phyloP scores from a whole-genome alignment of 2,797 vertebrate genomes.

The Ibycter americanus region DNA sequence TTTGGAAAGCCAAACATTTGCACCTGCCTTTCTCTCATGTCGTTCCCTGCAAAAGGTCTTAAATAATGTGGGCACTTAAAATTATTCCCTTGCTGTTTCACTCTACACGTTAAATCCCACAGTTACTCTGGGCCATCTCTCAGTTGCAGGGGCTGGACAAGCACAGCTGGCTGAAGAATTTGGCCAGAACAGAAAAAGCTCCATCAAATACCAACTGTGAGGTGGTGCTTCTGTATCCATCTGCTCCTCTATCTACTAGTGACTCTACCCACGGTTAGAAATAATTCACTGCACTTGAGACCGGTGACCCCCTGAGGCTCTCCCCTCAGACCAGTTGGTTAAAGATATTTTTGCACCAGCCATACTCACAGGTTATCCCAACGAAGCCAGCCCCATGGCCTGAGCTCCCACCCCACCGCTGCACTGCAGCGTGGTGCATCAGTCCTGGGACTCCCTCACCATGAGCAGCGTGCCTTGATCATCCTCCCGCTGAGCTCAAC shows the following conservation, averaged over 20 bases:
- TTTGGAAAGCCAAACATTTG: neutral
- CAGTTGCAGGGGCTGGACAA: neutral
- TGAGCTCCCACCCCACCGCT: neutral
- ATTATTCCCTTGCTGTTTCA: neutral
- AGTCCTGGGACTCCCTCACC: neutral
- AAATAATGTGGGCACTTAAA: neutral
- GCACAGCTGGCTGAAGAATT: neutral
- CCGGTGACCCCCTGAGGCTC: neutral
- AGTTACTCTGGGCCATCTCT: neutral
- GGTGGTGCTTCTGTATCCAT: neutral
- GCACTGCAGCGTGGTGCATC: neutral
- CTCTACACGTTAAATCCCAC: neutral
- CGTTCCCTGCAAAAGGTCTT: neutral
- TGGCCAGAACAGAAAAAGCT: neutral
- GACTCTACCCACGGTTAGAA: neutral
- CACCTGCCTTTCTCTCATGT: neutral
- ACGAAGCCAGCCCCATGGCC: neutral
- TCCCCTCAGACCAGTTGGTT: neutral
- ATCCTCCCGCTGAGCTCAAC: neutral
- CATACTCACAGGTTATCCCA: neutral
- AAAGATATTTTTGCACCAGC: neutral
- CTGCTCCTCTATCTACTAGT: neutral
- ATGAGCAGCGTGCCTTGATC: neutral
- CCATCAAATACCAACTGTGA: neutral
- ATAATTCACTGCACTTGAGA: neutral